A percentile compares a stretch with the other conserved stretches of the same genome.
Evolutionary conservation across 1,140 invertebrate genomes (phyloP).

Genomic region (Cydia splendana): DNA sequence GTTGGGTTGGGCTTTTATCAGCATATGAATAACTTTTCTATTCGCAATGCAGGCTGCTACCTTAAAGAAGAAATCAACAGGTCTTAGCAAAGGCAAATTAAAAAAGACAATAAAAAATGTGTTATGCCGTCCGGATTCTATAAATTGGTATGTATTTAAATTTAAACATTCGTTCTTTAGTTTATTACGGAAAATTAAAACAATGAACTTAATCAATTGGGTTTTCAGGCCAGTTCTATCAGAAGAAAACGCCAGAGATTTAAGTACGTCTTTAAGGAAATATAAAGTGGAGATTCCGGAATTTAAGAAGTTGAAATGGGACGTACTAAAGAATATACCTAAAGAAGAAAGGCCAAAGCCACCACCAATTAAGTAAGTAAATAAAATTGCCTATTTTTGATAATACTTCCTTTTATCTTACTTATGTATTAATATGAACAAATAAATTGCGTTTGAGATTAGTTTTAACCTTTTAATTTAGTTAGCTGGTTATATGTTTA

Average conservation of each 20-base stretch:
- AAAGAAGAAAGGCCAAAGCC: conserved; percentile 63
- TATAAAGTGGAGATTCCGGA: conserved; percentile 52
- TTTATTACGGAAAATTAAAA: neutral
- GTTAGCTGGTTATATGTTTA: conserved; percentile 13
- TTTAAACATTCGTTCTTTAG: neutral
- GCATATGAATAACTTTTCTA: neutral
- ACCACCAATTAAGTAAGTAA: conserved; percentile 57
- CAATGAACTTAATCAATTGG: neutral
- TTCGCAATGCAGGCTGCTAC: conserved; percentile 51
- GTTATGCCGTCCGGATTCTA: conserved; percentile 61
- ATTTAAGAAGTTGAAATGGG: conserved; percentile 65
- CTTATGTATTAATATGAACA: too few species aligned
- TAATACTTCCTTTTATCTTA: too few species aligned
- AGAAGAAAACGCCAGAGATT: conserved; percentile 43
- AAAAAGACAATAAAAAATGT: conserved; percentile 72
- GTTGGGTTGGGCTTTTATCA: too few species aligned
- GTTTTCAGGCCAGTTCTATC: conserved; percentile 53
- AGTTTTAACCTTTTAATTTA: too few species aligned
- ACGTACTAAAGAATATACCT: conserved; percentile 58
- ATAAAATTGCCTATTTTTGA: neutral
- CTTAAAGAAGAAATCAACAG: conserved; percentile 56
- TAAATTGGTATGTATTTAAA: conserved; percentile 48
- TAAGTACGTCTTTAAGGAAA: conserved; percentile 48
- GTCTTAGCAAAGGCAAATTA: conserved; percentile 60
- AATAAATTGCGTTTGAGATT: too few species aligned